Conservation (phyloP, 23 tunicate genomes). For the Halocynthia aurantium region DNA sequence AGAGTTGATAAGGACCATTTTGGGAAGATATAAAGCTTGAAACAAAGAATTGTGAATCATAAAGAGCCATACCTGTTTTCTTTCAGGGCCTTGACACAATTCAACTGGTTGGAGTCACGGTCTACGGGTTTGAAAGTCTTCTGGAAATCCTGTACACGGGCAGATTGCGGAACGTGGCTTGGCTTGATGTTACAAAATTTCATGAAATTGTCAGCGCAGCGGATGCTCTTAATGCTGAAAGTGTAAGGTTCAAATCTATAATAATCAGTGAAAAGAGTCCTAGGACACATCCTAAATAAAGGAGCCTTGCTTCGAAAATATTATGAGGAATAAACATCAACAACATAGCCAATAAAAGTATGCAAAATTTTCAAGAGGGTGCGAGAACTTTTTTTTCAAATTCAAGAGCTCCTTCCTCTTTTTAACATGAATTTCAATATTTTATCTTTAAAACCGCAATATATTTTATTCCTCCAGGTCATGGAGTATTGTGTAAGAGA, state of each 20-base stretch:
- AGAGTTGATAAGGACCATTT: too few relatives aligned
- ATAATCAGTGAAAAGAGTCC: not conserved
- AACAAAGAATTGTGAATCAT: too few relatives aligned
- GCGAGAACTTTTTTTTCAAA: too few relatives aligned
- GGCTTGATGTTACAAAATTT: conserved; percentile 50
- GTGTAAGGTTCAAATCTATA: conserved; percentile 36
- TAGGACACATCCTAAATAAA: too few relatives aligned
- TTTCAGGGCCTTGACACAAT: conserved; percentile 77
- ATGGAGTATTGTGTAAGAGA: conserved; percentile 82
- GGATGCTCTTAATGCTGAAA: conserved; percentile 83
- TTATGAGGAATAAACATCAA: not conserved
- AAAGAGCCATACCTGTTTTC: not conserved
- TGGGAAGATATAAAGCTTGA: too few relatives aligned
- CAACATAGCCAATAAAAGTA: too few relatives aligned
- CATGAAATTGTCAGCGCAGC: conserved; percentile 93
- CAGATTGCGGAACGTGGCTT: conserved; percentile 45
- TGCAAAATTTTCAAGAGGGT: too few relatives aligned
- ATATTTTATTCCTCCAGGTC: conserved; percentile 28
- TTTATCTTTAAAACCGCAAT: not conserved
- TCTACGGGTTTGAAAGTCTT: conserved; percentile 84
- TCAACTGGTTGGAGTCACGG: conserved; percentile 73
- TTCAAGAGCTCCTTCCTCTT: too few relatives aligned
- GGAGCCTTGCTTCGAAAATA: not conserved
- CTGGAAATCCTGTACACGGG: conserved; percentile 83
- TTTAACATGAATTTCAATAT: not conserved